phyloP scores from a whole-genome alignment of 2,888 invertebrate species.

The Drosophila nr. perissopoda region DNA sequence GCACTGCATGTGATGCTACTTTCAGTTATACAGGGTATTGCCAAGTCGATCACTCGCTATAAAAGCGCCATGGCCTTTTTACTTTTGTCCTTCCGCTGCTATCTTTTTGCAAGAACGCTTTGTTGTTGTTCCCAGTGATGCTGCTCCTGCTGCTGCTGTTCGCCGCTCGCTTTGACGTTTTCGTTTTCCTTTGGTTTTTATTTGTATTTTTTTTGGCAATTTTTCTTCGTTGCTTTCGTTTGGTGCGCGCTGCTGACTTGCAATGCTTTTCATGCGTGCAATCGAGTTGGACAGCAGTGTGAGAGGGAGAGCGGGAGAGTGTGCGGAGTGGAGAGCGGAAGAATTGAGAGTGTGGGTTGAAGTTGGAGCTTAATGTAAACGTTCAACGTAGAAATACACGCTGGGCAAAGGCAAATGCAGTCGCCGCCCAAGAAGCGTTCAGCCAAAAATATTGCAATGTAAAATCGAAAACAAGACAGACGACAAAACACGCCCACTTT shows the following conservation, averaged over 20 bases:
- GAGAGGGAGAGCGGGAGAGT: neutral
- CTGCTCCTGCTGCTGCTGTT: conserved; percentile 9
- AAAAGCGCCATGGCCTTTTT: neutral
- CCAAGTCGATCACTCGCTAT: neutral
- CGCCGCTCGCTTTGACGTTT: conserved; percentile 25
- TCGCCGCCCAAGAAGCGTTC: conserved; percentile 61
- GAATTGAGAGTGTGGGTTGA: neutral
- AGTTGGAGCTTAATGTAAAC: conserved; percentile 57
- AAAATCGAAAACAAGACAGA: conserved; percentile 71
- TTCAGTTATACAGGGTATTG: neutral
- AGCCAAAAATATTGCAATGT: conserved; percentile 76
- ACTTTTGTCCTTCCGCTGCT: conserved; percentile 44
- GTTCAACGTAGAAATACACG: conserved; percentile 65
- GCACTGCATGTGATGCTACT: neutral
- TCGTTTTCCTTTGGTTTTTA: conserved; percentile 27
- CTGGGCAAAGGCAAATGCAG: conserved; percentile 35
- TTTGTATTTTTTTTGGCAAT: conserved; percentile 68
- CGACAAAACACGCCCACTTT: conserved; percentile 30
- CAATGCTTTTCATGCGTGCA: conserved; percentile 75
- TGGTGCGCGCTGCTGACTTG: conserved; percentile 74
- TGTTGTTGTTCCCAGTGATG: conserved; percentile 36
- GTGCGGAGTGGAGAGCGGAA: neutral
- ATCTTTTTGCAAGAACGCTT: conserved; percentile 61
- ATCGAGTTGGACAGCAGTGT: conserved; percentile 25
- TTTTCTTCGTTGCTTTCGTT: conserved; percentile 68